Percentiles rank a stretch among this genome's conserved stretches.
These are phyloP conservation scores for Oncopodura yosiiana DNA, from an alignment of 1,140 invertebrate species.

Conservation along the genomic window DNA sequence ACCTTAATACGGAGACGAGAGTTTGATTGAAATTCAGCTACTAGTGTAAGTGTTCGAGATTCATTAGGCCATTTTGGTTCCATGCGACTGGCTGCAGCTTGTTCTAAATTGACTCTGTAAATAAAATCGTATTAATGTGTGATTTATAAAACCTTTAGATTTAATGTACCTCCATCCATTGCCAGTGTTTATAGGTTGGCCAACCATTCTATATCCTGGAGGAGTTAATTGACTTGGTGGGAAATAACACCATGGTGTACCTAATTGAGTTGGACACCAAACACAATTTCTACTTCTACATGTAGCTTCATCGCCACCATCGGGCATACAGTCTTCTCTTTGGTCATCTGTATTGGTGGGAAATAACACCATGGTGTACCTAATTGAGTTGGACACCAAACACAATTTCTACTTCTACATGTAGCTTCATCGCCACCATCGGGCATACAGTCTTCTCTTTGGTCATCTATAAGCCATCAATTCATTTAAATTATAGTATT, in stretches of 20 bases:
- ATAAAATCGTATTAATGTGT: not conserved
- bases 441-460: conserved; percentile 68
- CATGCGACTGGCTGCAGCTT: not conserved
- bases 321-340: conserved; percentile 69
- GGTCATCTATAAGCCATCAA: no score
- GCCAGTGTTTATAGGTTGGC: conserved; percentile 5
- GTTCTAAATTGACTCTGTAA: conserved; percentile 8
- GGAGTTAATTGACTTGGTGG: no score
- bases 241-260: conserved; percentile 59
- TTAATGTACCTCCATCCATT: conserved; percentile 23
- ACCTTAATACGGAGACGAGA: conserved; percentile 31
- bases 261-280: conserved; percentile 45
- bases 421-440: conserved; percentile 50
- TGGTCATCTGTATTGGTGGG: conserved; percentile 43
- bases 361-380: no score
- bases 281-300: conserved; percentile 62
- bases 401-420: conserved; percentile 60
- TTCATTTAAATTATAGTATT: no score
- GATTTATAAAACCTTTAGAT: not conserved
- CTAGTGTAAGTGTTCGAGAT: conserved; percentile 7
- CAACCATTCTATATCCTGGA: conserved; percentile 42
- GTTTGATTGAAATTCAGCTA: conserved; percentile 24
- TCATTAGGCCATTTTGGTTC: conserved; percentile 23
- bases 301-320: conserved; percentile 48
- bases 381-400: conserved; percentile 48